Conservation (phyloP, 92 coral and sea anemone genomes). For the Phenganax stokvisi region DNA sequence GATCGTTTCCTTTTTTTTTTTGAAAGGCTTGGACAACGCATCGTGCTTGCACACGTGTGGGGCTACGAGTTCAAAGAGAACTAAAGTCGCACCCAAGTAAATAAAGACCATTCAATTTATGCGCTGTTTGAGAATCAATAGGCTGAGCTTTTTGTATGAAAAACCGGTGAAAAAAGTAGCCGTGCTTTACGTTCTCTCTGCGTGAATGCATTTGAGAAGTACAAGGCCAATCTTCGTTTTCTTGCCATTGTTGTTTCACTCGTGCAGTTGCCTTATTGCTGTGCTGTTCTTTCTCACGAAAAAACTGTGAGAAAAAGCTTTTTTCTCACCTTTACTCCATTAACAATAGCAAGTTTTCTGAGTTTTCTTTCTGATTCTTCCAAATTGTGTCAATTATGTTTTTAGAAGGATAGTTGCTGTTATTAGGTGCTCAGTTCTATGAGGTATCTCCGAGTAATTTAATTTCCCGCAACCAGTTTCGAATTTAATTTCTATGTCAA, state of each 20-base stretch:
- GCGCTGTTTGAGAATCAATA: not conserved
- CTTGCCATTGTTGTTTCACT: constrained; percentile 7
- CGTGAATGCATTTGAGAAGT: not conserved
- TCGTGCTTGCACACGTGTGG: constrained; percentile 41
- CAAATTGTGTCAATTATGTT: constrained; percentile 9
- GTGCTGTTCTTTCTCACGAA: not conserved
- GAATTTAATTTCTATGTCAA: constrained; percentile 38
- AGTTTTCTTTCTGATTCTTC: not conserved
- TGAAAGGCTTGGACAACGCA: constrained; percentile 29
- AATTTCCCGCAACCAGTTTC: constrained; percentile 25
- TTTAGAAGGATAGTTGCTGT: not conserved
- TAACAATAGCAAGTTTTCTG: not conserved
- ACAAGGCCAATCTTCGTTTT: constrained; percentile 4
- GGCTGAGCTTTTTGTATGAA: constrained; percentile 8
- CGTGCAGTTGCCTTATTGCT: constrained; percentile 11
- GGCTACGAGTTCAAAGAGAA: constrained; percentile 25
- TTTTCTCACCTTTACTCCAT: constrained; percentile 19
- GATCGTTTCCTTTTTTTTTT: constrained; percentile 7
- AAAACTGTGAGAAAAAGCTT: not conserved
- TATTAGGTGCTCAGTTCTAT: not conserved
- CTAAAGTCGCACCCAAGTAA: constrained; percentile 19
- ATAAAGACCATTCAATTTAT: constrained; percentile 36
- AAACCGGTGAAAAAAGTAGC: not conserved
- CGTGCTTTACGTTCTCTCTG: not conserved
- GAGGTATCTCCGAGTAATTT: not conserved